These are phyloP conservation scores for Philonicus albiceps DNA, from an alignment of 2,888 invertebrate species.

Conservation along the genomic window DNA sequence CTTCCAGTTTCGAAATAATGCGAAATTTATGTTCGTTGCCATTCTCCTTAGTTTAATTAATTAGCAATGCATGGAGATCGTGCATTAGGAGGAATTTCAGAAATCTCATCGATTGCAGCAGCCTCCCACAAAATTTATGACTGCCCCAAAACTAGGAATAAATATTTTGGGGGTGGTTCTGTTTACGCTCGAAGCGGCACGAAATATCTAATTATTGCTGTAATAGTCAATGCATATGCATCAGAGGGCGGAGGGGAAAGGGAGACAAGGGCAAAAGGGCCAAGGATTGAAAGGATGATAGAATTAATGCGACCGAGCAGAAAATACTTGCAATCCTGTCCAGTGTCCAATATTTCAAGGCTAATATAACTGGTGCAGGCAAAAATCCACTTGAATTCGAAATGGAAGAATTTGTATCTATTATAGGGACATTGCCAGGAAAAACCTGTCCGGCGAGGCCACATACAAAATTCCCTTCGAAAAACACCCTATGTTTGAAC, in stretches of 20 bases:
- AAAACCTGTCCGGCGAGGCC: slow-evolving; percentile 13
- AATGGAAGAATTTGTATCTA: slow-evolving; percentile 18
- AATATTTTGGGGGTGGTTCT: slow-evolving; percentile 11
- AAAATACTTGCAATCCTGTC: neutral
- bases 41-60: slow-evolving; percentile 33
- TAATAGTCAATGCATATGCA: neutral
- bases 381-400: slow-evolving; percentile 13
- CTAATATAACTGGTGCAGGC: neutral
- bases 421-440: slow-evolving; percentile 27
- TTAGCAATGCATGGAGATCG: slow-evolving; percentile 26
- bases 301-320: slow-evolving; percentile 14
- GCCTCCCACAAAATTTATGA: slow-evolving; percentile 13
- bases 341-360: neutral
- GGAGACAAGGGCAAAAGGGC: neutral
- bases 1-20: slow-evolving; percentile 14
- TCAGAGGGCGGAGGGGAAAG: neutral
- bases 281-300: neutral
- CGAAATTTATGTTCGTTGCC: slow-evolving; percentile 23
- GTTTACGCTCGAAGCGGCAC: neutral
- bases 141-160: slow-evolving; percentile 19
- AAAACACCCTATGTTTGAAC: slow-evolving; percentile 24
- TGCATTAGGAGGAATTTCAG: slow-evolving; percentile 33
- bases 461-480: neutral
- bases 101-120: slow-evolving; percentile 35
- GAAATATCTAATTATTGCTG: slow-evolving; percentile 21